These are phyloP conservation scores for Mastomys natalensis DNA, from an alignment of 2,113 vertebrate species.

Conservation along the genomic window DNA sequence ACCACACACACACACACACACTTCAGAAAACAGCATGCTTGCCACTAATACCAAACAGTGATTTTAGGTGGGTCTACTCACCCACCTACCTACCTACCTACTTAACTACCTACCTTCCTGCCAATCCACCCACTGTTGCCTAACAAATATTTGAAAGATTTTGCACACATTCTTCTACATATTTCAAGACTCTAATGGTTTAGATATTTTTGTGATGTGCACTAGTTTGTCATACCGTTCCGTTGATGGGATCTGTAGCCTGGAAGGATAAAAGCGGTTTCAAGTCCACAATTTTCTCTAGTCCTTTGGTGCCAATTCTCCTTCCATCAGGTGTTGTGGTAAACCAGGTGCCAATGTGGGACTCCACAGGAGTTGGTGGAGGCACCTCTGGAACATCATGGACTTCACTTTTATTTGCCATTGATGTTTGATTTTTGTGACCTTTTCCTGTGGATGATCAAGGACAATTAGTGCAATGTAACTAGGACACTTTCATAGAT, in stretches of 20 bases:
- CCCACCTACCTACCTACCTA: neutral
- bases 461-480: conserved; percentile 35
- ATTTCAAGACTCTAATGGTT: neutral
- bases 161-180: neutral
- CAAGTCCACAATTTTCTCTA: conserved; percentile 80
- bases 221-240: conserved; percentile 86
- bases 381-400: conserved; percentile 60
- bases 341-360: conserved; percentile 89
- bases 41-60: neutral
- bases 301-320: conserved; percentile 89
- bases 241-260: conserved; percentile 91
- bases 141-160: conserved; percentile 28
- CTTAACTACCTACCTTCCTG: neutral
- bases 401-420: conserved; percentile 73
- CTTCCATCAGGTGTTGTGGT: conserved; percentile 92
- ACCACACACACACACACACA: neutral
- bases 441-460: conserved; percentile 77
- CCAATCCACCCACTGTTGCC: neutral
- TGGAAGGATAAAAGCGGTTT: conserved; percentile 86
- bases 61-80: neutral
- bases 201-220: neutral
- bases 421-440: conserved; percentile 42
- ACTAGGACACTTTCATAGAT: neutral
- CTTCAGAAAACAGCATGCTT: neutral
- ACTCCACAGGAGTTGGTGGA: conserved; percentile 32